Conservation (phyloP, 30 jellyfish, hydroid and myxozoan genomes). For the Hydractinia symbiolongicarpus region DNA sequence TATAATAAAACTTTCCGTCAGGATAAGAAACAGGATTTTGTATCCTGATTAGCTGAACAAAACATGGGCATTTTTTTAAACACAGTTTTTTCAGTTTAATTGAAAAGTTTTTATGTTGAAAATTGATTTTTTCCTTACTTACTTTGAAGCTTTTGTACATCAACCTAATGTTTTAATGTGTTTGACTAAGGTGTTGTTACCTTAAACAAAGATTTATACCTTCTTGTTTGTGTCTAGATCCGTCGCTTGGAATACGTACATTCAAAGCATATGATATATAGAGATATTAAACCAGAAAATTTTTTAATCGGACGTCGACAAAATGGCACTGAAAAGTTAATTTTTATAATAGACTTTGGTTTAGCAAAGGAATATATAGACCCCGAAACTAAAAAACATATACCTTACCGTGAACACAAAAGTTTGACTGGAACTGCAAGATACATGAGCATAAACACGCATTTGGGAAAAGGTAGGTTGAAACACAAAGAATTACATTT, state of each 20-base stretch:
- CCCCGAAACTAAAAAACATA: conserved; percentile 95
- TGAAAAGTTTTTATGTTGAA: background rate
- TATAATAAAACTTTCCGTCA: no score
- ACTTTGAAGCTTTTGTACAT: background rate
- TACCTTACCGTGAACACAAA: conserved; percentile 97
- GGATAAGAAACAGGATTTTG: no score
- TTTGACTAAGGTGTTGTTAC: background rate
- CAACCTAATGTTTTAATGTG: background rate
- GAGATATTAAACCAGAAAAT: conserved; percentile 99
- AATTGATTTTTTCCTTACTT: background rate
- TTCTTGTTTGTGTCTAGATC: conserved; percentile 41
- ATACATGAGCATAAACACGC: conserved; percentile 98
- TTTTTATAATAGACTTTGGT: conserved; percentile 96
- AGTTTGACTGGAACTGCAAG: conserved; percentile 99
- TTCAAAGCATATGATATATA: conserved; percentile 87
- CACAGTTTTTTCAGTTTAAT: no score
- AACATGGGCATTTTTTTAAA: no score
- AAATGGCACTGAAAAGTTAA: conserved; percentile 83
- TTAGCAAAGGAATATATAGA: conserved; percentile 97
- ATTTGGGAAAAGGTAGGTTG: conserved; percentile 89
- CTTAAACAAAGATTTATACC: background rate
- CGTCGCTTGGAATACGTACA: conserved; percentile 94
- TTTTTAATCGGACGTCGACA: conserved; percentile 95
- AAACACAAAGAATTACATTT: background rate
- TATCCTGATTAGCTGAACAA: no score